phyloP scores from a whole-genome alignment of 1,140 invertebrate species.

The Diorhabda elongata region DNA sequence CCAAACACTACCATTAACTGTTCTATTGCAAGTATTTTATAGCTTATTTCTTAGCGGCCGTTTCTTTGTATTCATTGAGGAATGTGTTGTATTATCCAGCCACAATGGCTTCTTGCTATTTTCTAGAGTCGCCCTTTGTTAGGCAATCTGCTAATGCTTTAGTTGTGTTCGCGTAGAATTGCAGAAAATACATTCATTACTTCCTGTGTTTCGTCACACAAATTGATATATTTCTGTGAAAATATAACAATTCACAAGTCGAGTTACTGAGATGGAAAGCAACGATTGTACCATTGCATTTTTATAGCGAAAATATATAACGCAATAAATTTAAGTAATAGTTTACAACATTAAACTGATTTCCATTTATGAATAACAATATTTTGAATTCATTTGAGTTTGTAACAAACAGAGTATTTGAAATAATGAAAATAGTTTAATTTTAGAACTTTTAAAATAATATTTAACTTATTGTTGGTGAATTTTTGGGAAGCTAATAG shows the following conservation, averaged over 20 bases:
- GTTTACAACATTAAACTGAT: no score
- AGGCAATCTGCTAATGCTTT: slow-evolving; percentile 15
- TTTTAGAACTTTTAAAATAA: no score
- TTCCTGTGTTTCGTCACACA: neutral
- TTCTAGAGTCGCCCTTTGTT: slow-evolving; percentile 8
- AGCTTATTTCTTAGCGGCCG: neutral
- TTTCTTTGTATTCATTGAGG: neutral
- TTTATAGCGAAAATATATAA: no score
- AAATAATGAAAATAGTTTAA: no score
- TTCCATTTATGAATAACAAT: no score
- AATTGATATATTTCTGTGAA: slow-evolving; percentile 7
- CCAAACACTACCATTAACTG: neutral
- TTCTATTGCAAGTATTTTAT: neutral
- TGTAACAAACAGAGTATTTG: no score
- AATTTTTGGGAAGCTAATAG: no score
- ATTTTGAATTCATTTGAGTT: no score
- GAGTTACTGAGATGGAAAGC: no score
- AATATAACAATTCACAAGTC: neutral
- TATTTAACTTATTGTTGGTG: no score
- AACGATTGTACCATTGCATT: no score
- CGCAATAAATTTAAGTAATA: no score
- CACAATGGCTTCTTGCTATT: slow-evolving; percentile 9
- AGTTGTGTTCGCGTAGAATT: slow-evolving; percentile 12
- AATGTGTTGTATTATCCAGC: slow-evolving; percentile 8
- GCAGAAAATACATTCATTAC: slow-evolving; percentile 9